Base-by-base conservation (phyloP, 2,113 vertebrate species). In the Nannobrachium achirus region DNA sequence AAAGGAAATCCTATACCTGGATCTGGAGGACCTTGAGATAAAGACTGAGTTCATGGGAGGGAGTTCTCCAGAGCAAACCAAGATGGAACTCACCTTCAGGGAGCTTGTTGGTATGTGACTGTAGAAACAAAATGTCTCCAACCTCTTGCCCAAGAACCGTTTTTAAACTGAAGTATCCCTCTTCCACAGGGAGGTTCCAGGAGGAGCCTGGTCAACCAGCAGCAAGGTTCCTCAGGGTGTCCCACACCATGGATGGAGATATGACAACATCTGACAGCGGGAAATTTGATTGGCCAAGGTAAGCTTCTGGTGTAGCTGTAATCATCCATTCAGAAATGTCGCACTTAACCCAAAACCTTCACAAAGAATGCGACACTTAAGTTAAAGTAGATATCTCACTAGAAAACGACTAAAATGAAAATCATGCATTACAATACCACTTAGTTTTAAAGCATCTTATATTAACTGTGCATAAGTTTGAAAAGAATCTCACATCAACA, bases 221-320 rank as follows among this genome's bases (percentile, higher is more conserved):
- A 13, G 3, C 92, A 19, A 91, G 89, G 16, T 98, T 98, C 88
- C 89, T 98, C 80, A 90, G 94, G 14, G 97, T 98, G 50, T 95
- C 93, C 51, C 93, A 96, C 80, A 94, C 91, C 10, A 91, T 93
- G 71, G 96, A 97, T 78, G 96, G 95, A 89, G 95, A 97, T 70
- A 91, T 94, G 88, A 80, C 93, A 0, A 90, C 96, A 1, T 96
- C 96, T 46, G 96, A 98, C 74, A 95, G 94, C 79, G 93, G 86
- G 0, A 94, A 94, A 70, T 99, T 99, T 82, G 98, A 99, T 76
- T 98, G 97, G 97, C 98, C 97, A 2, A 93, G 96, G 98, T 98
- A 63, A 7, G 56, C 6, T 18, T 18, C n/a, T 33, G 25, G 25
- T 33, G 6, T 33, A 33, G 6, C 2, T 42, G 5, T 45, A 7